Conservation (phyloP, 2,797 vertebrate genomes). For the Zalophus californianus region DNA sequence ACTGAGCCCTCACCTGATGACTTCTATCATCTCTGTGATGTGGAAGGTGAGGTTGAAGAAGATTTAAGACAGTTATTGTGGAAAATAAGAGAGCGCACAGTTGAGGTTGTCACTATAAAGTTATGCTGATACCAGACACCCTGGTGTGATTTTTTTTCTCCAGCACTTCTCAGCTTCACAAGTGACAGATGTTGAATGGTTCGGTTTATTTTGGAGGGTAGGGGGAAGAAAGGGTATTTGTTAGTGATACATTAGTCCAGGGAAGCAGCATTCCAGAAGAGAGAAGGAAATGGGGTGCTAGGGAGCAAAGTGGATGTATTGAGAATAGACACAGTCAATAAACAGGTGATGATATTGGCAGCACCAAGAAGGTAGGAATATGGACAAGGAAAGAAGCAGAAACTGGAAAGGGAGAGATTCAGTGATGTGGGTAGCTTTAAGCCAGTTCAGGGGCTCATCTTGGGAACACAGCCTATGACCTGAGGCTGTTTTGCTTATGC, state of each 20-base stretch:
- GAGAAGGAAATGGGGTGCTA: background rate
- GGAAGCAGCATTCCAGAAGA: conserved; percentile 39
- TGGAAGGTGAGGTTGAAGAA: background rate
- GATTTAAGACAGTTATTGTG: background rate
- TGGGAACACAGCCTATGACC: background rate
- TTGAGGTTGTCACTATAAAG: background rate
- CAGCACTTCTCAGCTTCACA: conserved; percentile 5
- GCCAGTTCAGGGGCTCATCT: background rate
- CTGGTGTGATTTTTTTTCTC: background rate
- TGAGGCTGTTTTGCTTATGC: background rate
- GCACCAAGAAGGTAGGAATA: background rate
- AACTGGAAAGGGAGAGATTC: background rate
- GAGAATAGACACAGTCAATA: background rate
- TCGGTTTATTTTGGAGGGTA: background rate
- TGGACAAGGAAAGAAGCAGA: background rate
- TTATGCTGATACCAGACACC: background rate
- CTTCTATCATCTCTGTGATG: background rate
- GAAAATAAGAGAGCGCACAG: background rate
- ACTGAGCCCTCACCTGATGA: background rate
- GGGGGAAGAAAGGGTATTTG: background rate
- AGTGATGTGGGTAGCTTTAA: background rate
- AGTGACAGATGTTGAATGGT: conserved; percentile 17
- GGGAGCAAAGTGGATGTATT: background rate
- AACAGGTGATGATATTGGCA: background rate
- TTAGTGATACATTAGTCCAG: background rate